phyloP scores from a whole-genome alignment of 2,888 invertebrate genomes.

The Aricia artaxerxes region DNA sequence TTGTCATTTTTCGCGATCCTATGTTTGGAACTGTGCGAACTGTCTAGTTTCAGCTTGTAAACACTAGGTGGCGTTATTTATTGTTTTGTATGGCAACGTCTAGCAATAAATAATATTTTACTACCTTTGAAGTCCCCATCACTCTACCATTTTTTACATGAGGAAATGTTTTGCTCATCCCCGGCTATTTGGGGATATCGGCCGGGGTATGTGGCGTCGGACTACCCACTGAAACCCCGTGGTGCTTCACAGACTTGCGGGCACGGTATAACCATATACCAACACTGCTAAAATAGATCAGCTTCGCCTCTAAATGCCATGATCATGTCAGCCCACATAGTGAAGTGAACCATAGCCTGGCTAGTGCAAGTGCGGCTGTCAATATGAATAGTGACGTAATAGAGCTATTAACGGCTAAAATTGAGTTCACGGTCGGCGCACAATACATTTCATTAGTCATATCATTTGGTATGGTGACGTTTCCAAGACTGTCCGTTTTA shows the following conservation, averaged over 20 bases:
- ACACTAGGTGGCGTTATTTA: background rate
- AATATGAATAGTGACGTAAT: conserved; percentile 11
- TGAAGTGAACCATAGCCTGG: background rate
- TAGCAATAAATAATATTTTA: no score
- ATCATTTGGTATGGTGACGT: conserved; percentile 17
- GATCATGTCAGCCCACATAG: background rate
- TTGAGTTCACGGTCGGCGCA: conserved; percentile 14
- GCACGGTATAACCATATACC: no score
- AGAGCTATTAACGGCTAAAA: conserved; percentile 8
- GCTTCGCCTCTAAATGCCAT: background rate
- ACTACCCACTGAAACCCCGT: no score
- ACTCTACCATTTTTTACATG: no score
- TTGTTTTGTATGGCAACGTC: background rate
- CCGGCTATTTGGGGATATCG: no score
- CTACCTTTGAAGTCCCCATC: no score
- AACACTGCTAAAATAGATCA: no score
- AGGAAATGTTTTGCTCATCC: no score
- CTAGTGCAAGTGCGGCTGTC: background rate
- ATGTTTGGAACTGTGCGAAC: background rate
- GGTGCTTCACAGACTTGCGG: no score
- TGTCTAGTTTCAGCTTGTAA: background rate
- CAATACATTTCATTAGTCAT: conserved; percentile 13
- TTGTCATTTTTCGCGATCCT: background rate
- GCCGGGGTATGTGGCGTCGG: no score
- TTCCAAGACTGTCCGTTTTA: background rate